These are phyloP conservation scores for Sinocyclocheilus anophthalmus DNA, from an alignment of 2,113 vertebrate species.

Conservation along the genomic window DNA sequence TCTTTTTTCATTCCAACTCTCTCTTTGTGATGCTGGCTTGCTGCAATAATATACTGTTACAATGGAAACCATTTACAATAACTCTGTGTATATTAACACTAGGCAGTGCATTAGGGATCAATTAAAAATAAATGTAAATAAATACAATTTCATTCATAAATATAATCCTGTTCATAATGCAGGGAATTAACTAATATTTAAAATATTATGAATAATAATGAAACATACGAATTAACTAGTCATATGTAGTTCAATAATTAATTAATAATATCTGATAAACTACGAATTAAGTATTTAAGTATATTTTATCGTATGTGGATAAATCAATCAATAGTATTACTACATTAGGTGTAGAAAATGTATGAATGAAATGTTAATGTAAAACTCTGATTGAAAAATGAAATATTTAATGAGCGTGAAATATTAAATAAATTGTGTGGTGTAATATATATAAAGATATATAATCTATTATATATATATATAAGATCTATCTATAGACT, in stretches of 20 bases:
- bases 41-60: background rate
- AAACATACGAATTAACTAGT: background rate
- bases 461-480: too few relatives aligned
- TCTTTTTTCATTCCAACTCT: background rate
- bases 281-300: too few relatives aligned
- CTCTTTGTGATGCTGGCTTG: slow-evolving; percentile 8
- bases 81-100: background rate
- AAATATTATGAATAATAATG: background rate
- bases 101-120: background rate
- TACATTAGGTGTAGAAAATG: background rate
- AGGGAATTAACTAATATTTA: background rate
- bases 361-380: background rate
- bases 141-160: background rate
- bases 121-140: background rate
- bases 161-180: background rate
- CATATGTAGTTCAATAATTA: too few relatives aligned
- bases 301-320: background rate
- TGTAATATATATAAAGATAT: too few relatives aligned
- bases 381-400: background rate
- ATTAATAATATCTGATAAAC: too few relatives aligned
- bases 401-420: too few relatives aligned
- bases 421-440: too few relatives aligned
- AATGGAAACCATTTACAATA: background rate
- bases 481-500: too few relatives aligned
- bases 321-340: background rate